These are phyloP conservation scores for Tetraodon nigroviridis DNA, from an alignment of 2,113 vertebrate genomes.

Conservation along the genomic window DNA sequence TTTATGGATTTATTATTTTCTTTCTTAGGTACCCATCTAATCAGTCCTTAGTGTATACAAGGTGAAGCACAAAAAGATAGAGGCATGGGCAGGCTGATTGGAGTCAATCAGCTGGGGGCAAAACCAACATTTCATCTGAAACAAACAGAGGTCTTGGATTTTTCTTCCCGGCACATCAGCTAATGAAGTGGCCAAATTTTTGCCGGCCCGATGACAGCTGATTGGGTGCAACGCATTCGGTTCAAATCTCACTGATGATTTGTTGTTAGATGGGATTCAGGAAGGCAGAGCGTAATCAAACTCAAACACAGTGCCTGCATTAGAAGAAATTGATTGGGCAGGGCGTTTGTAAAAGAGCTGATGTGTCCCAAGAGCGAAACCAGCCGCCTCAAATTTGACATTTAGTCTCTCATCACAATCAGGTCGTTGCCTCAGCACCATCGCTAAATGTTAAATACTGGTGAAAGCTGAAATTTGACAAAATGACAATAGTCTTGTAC, in stretches of 20 bases:
- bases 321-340: conserved; percentile 53
- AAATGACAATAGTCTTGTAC: conserved; percentile 1
- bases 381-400: conserved; percentile 32
- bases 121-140: conserved; percentile 53
- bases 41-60: conserved; percentile 49
- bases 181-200: conserved; percentile 65
- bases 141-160: conserved; percentile 50
- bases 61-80: conserved; percentile 43
- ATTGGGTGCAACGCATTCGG: conserved; percentile 61
- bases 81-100: conserved; percentile 64
- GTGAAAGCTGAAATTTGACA: conserved; percentile 11
- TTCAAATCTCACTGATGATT: conserved; percentile 55
- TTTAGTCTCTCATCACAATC: conserved; percentile 49
- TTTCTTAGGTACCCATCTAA: conserved; percentile 56
- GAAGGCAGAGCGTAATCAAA: conserved; percentile 40
- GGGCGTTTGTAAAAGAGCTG: conserved; percentile 58
- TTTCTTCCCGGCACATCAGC: conserved; percentile 50
- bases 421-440: conserved; percentile 20
- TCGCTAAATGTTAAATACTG: background rate
- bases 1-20: conserved; percentile 46
- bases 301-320: conserved; percentile 41
- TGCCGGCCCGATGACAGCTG: conserved; percentile 60
- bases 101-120: conserved; percentile 69
- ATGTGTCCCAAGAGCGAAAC: conserved; percentile 48
- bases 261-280: conserved; percentile 46